A percentile compares a stretch with the other conserved stretches of the same genome.
Evolutionary conservation across 2,888 invertebrate genomes (phyloP).

Genomic region (Andrena marginata): DNA sequence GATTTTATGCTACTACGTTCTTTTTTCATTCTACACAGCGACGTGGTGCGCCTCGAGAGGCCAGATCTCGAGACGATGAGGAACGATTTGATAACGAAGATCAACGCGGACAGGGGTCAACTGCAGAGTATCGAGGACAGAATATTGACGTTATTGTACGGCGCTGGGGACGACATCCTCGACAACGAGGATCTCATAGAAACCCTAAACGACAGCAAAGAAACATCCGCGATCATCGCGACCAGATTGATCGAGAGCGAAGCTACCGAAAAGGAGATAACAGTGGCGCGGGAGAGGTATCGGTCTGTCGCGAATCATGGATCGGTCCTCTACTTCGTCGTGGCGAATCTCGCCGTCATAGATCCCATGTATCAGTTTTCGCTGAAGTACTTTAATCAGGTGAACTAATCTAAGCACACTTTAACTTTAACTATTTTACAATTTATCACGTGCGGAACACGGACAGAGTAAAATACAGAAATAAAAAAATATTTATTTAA

Average conservation of each 20-base stretch:
- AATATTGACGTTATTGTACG: constrained; percentile 92
- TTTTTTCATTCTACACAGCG: constrained; percentile 84
- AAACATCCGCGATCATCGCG: constrained; percentile 95
- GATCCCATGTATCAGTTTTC: constrained; percentile 99
- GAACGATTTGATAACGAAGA: constrained; percentile 93
- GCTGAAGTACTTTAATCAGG: constrained; percentile 94
- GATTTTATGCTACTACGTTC: too few species aligned
- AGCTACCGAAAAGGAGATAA: constrained; percentile 94
- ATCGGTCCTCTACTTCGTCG: constrained; percentile 95
- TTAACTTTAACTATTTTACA: not conserved
- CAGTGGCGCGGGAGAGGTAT: constrained; percentile 94
- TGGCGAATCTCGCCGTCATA: constrained; percentile 94
- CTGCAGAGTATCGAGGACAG: constrained; percentile 95
- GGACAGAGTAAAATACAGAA: too few species aligned
- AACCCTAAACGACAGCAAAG: constrained; percentile 95
- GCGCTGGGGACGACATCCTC: constrained; percentile 95
- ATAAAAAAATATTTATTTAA: too few species aligned
- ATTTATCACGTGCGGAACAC: too few species aligned
- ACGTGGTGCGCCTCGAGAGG: constrained; percentile 95
- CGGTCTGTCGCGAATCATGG: constrained; percentile 94
- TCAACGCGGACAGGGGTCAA: constrained; percentile 94
- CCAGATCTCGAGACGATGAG: constrained; percentile 94
- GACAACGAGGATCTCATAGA: constrained; percentile 97
- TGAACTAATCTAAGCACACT: constrained; percentile 69
- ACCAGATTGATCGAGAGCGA: constrained; percentile 95